Evolutionary conservation across 2,113 vertebrate species (phyloP), one percentile per base, ranked within the genome.

Genomic region (Smithornis capensis): DNA sequence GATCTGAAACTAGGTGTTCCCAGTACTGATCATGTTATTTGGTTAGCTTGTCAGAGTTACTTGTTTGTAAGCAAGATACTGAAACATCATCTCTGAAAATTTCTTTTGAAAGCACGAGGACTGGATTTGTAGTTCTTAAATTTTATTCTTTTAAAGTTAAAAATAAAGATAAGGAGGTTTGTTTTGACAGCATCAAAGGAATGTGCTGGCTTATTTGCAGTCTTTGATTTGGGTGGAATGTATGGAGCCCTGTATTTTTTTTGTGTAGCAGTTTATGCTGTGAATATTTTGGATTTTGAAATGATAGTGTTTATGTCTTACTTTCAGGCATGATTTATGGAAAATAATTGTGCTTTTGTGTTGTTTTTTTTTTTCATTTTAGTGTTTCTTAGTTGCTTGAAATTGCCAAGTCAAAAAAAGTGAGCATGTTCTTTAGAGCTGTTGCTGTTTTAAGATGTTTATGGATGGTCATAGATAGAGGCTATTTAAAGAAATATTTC

Each of bases 81-180:
- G 89, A 82, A 94, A 87, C 73, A 62, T 82, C 83, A 84, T 37
- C 80, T 87, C 88, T 78, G 62, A 83, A 88, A 73, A 74, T 88
- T 76, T 71, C 87, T 96, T 95, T 95, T 94, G 89, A 95, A 95
- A 95, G 83, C 95, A 89, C 84, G 87, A 93, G 90, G 80, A 93
- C 77, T 68, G 92, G 90, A 94, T 93, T 96, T 96, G 84, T 92
- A 89, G 64, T 95, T 93, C 88, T 84, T 94, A 96, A 71, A 92
- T 95, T 95, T 94, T 88, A 93, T 96, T 94, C 92, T 90, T 91
- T 94, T 94, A 81, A 92, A 89, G 87, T 95, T 96, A 96, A 95
- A 97, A 95, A 96, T 96, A 92, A 89, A 96, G 84, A 81, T 95
- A 88, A 90, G 80, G 91, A 94, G 90, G 84, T 91, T 95, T 92